phyloP scores from a whole-genome alignment of 2,113 vertebrate species.

The Delphinus delphis region DNA sequence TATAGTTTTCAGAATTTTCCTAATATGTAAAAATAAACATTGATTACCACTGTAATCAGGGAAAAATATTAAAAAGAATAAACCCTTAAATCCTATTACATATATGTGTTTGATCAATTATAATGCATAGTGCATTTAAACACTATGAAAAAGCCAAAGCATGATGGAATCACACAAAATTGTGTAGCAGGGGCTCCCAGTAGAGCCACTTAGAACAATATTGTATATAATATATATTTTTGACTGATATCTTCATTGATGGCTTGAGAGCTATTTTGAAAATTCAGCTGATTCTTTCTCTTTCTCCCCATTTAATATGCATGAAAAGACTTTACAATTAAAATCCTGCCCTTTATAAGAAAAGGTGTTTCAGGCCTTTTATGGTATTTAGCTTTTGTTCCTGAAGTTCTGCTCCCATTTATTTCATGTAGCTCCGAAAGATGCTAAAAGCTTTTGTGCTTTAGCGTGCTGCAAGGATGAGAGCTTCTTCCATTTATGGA shows the following conservation, averaged over 20 bases:
- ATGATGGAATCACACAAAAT: neutral
- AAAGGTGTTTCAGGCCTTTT: slow-evolving; percentile 39
- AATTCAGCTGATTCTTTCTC: neutral
- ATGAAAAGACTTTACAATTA: neutral
- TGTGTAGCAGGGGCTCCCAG: neutral
- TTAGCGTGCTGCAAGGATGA: neutral
- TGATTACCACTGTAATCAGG: neutral
- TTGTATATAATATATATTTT: neutral
- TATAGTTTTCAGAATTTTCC: neutral
- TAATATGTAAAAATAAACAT: neutral
- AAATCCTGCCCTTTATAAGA: slow-evolving; percentile 28
- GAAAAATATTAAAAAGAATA: neutral
- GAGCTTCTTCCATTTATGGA: slow-evolving; percentile 40
- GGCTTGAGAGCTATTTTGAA: neutral
- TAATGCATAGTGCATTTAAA: neutral
- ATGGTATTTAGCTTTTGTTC: slow-evolving; percentile 7
- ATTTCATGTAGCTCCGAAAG: neutral
- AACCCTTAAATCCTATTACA: neutral
- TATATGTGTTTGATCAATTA: neutral
- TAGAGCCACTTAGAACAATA: neutral
- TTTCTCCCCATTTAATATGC: neutral
- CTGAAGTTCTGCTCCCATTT: neutral
- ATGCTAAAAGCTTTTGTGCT: slow-evolving; percentile 34
- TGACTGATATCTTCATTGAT: neutral
- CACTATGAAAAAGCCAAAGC: neutral